Base-by-base conservation (phyloP, 2,888 invertebrate genomes). In the Pinctada fucata region DNA sequence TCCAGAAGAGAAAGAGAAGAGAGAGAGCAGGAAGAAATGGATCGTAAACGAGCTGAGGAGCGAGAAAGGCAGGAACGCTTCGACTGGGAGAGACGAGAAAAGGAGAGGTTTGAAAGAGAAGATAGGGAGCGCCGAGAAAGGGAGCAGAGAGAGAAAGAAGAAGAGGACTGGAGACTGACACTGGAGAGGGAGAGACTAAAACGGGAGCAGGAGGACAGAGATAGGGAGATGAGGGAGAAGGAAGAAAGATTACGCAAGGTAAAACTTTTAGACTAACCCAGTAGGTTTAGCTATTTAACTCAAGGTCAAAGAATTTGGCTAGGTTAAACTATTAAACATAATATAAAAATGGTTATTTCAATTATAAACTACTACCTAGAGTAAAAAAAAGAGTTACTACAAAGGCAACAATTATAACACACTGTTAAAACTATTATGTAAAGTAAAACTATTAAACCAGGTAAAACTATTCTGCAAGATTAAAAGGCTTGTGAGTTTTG, bases 31-130 rank as follows among this genome's bases (percentile, higher is more conserved):
- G 81, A 83, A 48, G 76, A 80, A 69, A 76, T 70, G 65, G 78
- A 80, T 70, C 72, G 81, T 49, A 66, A 73, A n/a, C 70, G 76
- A 51, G 76, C 58, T 78, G 45, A 83, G 75, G 80, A 83, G 79
- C 72, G 84, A 82, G 71, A 80, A 83, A 75, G 82, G 81, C 74
- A 76, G 45, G 82, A 83, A 72, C 79, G 81, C 63, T 79, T 79
- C 16, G 82, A 83, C 2, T 75, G 83, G 68, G 77, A 82, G 50
- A 66, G 76, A 52, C 76, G 78, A 65, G 82, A 85, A 70, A 70
- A 79, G 47, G 81, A 76, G 77, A 69, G 79, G 45, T 52, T 65
- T 50, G 81, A 84, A 67, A 76, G 82, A 67, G 76, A 78, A 51
- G 77, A 79, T 3, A 63, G 79, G 16, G 80, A 82, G 47, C 68